Percentiles rank a stretch among this genome's conserved stretches.
Conservation (phyloP, 2,888 invertebrate genomes). For the Dryomyza anilis region DNA sequence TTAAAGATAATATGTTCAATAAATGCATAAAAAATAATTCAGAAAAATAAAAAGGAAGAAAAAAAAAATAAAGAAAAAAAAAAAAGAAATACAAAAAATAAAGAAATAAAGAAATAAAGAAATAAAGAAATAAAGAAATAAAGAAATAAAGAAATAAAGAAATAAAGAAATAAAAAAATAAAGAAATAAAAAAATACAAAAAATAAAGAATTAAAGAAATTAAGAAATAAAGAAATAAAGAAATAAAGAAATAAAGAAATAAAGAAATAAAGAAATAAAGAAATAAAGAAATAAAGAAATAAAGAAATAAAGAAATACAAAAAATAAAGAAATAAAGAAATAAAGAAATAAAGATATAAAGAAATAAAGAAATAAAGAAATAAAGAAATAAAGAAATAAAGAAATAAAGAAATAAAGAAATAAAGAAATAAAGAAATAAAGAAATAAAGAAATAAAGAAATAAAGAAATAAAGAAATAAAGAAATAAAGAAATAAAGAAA, state of each 20-base stretch:
- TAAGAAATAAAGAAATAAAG: not conserved
- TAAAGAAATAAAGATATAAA: too few species aligned
- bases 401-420: not conserved
- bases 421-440: not conserved
- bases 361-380: not conserved
- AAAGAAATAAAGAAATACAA: too few species aligned
- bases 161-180: not conserved
- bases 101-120: not conserved
- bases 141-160: not conserved
- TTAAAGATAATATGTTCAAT: too few species aligned
- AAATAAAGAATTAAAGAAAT: not conserved
- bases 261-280: too few species aligned
- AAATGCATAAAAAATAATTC: too few species aligned
- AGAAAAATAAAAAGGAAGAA: too few species aligned
- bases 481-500: too few species aligned
- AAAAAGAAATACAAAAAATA: not conserved
- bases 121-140: not conserved
- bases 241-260: too few species aligned
- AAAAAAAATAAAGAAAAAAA: too few species aligned
- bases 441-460: not conserved
- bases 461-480: too few species aligned
- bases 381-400: not conserved
- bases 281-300: too few species aligned
- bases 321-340: too few species aligned
- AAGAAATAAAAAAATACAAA: not conserved